Conservation (phyloP, 2,113 vertebrate species). For the Clarias gariepinus region DNA sequence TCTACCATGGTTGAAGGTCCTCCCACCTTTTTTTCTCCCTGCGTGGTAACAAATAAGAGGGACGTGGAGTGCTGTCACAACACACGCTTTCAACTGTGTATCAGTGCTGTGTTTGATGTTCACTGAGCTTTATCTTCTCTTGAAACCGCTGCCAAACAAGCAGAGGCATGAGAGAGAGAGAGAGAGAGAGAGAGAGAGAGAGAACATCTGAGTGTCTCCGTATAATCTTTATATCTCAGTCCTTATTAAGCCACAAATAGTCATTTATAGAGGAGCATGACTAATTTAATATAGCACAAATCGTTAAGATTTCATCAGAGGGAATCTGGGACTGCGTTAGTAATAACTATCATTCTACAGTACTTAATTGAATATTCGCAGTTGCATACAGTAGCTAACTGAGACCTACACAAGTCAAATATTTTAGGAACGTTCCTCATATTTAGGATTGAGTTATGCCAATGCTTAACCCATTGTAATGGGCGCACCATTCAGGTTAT, state of each 20-base stretch:
- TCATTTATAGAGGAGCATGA: neutral
- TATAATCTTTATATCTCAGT: slow-evolving; percentile 25
- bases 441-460: neutral
- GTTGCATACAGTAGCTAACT: no score
- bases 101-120: slow-evolving; percentile 47
- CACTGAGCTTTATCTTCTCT: slow-evolving; percentile 48
- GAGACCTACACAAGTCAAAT: neutral
- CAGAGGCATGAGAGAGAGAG: slow-evolving; percentile 19
- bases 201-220: neutral
- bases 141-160: slow-evolving; percentile 49
- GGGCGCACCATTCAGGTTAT: neutral
- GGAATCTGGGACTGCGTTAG: neutral
- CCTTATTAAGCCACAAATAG: neutral
- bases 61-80: slow-evolving; percentile 40
- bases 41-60: slow-evolving; percentile 43
- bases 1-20: no score
- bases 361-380: neutral
- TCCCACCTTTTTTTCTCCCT: neutral
- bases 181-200: neutral
- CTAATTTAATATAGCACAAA: neutral
- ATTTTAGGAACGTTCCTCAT: neutral
- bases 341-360: neutral
- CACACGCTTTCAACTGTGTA: slow-evolving; percentile 38
- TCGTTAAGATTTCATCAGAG: neutral
- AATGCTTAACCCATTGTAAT: no score